Evolutionary conservation across 2,113 vertebrate species (phyloP).

Genomic region (Ceyx melanurus): DNA sequence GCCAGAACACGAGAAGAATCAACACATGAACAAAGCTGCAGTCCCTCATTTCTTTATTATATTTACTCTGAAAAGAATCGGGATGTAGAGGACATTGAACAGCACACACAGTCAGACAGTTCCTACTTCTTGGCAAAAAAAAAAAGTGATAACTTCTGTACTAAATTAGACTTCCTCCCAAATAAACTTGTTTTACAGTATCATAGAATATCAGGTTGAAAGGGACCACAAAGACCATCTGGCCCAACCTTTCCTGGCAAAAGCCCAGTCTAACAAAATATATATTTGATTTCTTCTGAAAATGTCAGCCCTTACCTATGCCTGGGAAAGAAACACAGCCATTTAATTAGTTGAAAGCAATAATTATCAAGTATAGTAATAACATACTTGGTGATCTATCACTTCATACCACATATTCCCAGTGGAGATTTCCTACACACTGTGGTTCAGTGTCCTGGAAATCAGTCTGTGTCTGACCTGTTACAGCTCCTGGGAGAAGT

Average conservation of each 20-base stretch:
- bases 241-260: background rate
- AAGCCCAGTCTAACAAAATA: background rate
- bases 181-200: background rate
- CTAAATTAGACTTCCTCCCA: background rate
- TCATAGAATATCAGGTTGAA: background rate
- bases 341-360: background rate
- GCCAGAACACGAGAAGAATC: background rate
- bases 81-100: background rate
- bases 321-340: background rate
- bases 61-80: background rate
- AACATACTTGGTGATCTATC: background rate
- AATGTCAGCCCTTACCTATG: background rate
- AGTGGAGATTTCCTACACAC: background rate
- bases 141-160: background rate
- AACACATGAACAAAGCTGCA: background rate
- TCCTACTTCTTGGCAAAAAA: background rate
- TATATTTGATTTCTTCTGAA: background rate
- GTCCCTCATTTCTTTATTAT: background rate
- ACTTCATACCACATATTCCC: background rate
- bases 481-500: background rate
- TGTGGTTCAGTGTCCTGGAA: background rate
- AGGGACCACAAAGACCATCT: background rate
- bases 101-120: background rate
- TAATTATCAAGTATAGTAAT: background rate
- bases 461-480: background rate